Base-by-base conservation (phyloP, 1,140 invertebrate genomes). In the Zaprionus camerounensis region DNA sequence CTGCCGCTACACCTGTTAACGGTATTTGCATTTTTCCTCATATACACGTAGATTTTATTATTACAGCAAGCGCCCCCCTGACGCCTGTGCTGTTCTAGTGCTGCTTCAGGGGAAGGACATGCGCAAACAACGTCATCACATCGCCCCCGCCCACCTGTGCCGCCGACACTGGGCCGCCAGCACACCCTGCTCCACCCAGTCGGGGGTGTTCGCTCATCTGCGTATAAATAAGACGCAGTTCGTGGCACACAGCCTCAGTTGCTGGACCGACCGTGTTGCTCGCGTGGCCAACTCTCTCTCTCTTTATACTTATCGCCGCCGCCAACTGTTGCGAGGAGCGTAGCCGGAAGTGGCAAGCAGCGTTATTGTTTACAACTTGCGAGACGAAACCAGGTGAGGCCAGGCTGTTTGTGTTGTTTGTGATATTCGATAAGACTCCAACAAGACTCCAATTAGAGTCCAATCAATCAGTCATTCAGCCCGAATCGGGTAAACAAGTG, bases 21-120 rank as follows among this genome's bases (percentile, higher is more conserved):
- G 63, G 55, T 88, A 90, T 88, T 90, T 88, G 85, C 82, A 85
- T 85, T 85, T 88, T 77, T 65, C 34, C 41, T 49, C 61, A 34
- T 76, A 80, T 53, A n/a, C 3, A 38, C n/a, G 13, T 44, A 61
- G 76, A 67, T 61, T 74, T 78, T 75, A 65, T 78, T 78, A 72
- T 69, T 78, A 46, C 41, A 20, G 67, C 73, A 12, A 71, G 22
- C 28, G 26, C 5, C 11, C 46, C 11, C 69, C 5, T 15, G 31
- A 53, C 28, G 46, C 62, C 49, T 28, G 5, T 31, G 28, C 57
- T 67, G 44, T 31, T 22, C 57, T 67, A 36, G 20, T 49, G 31
- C 9, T 34, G 31, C 9, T 34, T 7, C 9, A 34, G 36, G 38
- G 31, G 81, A 80, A 85, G 82, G 85, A 90, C 85, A 90, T 90